Evolutionary conservation across 23 tunicate genomes (phyloP), one percentile per base, ranked within the genome.

Genomic region (Halocynthia aurantium): DNA sequence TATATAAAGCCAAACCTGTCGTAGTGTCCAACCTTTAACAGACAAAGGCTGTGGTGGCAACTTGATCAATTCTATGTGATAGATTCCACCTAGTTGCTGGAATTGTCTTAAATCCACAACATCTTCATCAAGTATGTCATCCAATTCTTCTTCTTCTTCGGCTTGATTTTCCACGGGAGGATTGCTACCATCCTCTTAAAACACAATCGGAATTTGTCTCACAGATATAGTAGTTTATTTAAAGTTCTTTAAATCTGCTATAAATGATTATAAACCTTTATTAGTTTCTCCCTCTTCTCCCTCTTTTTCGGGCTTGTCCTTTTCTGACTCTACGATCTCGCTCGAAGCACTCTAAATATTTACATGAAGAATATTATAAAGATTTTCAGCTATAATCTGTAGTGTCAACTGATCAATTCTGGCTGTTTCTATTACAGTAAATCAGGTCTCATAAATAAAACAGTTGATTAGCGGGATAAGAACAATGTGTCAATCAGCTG

Each of bases 31-130:
- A 6, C 98, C 92, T 54, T 78, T 78, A 7, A 86, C 84, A 4
- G 76, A 80, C 55, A 75, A 79, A 6, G 98, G 91, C 69, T 92
- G 98, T 0, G 92, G 92, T 8, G 98, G 98, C 71, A 82, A 66
- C 69, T 82, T 70, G 6, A 82, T 56, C 5, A 92, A 70, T 21
- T 92, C 88, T 22, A 92, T 53, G 53, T 86, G 92, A 69, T 75
- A 82, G 6, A 92, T 76, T 20, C 88, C 92, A 63, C 98, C 98
- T 11, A 92, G 82, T 44, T 84, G 88, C 57, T 86, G 70, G 79
- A 73, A 92, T 71, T 92, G 98, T 67, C 98, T 77, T 5, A 92
- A 67, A 79, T 92, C 98, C 6, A 92, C 82, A 6, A 92, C 92
- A 69, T 92, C 98, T 44, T 86, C 85, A 69, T 92, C 98, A 52